phyloP scores from a whole-genome alignment of 2,888 invertebrate genomes.

The Phorcus lineatus region DNA sequence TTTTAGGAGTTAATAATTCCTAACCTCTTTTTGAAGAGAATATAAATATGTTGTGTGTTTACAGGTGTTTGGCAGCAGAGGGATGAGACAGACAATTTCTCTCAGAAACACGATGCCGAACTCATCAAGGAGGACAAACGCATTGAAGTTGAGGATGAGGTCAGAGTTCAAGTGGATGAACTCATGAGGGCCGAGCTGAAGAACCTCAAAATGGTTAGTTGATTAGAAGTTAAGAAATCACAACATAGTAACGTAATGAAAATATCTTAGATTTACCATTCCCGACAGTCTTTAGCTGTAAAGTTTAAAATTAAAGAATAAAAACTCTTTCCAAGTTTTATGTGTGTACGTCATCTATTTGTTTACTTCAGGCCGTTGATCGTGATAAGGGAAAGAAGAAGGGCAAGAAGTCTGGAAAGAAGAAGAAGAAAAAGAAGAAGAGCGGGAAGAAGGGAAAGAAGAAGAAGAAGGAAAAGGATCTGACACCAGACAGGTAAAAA shows the following conservation, averaged over 20 bases:
- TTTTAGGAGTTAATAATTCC: too few species aligned
- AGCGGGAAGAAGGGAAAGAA: conserved; percentile 82
- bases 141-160: conserved; percentile 87
- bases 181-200: conserved; percentile 79
- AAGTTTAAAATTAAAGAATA: neutral
- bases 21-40: too few species aligned
- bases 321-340: too few species aligned
- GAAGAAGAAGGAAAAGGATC: conserved; percentile 92
- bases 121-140: conserved; percentile 91
- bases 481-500: conserved; percentile 85
- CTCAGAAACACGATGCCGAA: conserved; percentile 86
- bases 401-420: conserved; percentile 78
- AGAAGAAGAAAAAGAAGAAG: conserved; percentile 86
- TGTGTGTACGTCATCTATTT: neutral
- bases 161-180: conserved; percentile 84
- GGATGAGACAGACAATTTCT: conserved; percentile 84
- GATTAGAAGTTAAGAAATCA: neutral
- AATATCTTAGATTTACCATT: too few species aligned
- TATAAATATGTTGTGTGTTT: neutral
- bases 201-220: conserved; percentile 81
- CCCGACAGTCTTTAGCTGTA: too few species aligned
- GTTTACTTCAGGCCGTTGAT: conserved; percentile 70
- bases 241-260: too few species aligned
- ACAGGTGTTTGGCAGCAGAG: conserved; percentile 87
- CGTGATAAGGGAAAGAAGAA: conserved; percentile 75